These are phyloP conservation scores for Triops cancriformis DNA, from an alignment of 1,140 invertebrate genomes.

Conservation along the genomic window DNA sequence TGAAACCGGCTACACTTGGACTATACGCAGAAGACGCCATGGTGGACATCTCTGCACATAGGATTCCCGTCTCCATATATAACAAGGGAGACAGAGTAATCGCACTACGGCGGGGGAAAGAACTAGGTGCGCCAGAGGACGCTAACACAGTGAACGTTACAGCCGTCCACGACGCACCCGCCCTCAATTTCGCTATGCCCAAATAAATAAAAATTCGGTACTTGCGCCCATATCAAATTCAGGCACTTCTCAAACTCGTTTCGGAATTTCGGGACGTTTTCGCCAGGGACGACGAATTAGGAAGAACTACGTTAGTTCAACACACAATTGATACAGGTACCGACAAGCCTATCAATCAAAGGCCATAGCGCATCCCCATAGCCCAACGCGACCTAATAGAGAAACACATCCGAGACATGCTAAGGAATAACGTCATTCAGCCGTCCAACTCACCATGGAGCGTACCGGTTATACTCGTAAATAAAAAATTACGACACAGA, in stretches of 20 bases:
- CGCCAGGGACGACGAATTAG: not conserved
- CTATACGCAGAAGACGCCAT: not conserved
- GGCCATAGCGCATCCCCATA: not conserved
- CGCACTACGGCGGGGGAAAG: not conserved
- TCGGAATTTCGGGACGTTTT: not conserved
- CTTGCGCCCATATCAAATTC: not conserved
- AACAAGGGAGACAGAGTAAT: too few relatives aligned
- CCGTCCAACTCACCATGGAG: conserved; percentile 29
- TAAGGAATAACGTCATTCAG: not conserved
- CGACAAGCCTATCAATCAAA: not conserved
- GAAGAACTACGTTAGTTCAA: not conserved
- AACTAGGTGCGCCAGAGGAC: not conserved
- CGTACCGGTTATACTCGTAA: conserved; percentile 21
- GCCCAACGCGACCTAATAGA: not conserved
- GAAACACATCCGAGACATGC: not conserved
- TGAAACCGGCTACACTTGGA: not conserved
- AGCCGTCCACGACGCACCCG: not conserved
- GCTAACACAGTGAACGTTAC: not conserved
- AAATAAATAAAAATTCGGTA: not conserved
- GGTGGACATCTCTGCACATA: not conserved
- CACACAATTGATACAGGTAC: not conserved
- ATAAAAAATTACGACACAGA: conserved; percentile 25
- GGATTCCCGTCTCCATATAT: too few relatives aligned
- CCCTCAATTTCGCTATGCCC: not conserved
- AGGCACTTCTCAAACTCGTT: not conserved